Conservation (phyloP, 2,888 invertebrate genomes). For the Ischnura elegans region DNA sequence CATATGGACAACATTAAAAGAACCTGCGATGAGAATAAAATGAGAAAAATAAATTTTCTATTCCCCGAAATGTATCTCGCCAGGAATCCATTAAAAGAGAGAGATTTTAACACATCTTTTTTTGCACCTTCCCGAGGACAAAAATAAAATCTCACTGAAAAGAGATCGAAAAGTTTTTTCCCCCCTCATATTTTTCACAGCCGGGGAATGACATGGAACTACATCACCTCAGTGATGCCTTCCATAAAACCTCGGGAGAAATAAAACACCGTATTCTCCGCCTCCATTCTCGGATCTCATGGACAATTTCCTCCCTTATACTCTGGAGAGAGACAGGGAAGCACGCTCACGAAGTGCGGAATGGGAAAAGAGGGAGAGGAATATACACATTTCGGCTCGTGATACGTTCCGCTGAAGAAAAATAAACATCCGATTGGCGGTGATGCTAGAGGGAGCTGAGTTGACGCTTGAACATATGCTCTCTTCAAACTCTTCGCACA, state of each 20-base stretch:
- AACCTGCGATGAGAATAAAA: not conserved
- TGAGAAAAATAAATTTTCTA: not conserved
- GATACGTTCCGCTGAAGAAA: slow-evolving; percentile 44
- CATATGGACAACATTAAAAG: not conserved
- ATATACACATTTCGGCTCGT: not conserved
- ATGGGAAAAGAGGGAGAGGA: slow-evolving; percentile 3
- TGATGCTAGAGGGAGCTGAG: slow-evolving; percentile 35
- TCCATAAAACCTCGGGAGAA: slow-evolving; percentile 58
- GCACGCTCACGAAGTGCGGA: not conserved
- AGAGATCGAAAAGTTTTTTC: slow-evolving; percentile 40
- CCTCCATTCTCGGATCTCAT: slow-evolving; percentile 42
- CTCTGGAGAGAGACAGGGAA: not conserved
- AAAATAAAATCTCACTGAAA: slow-evolving; percentile 19
- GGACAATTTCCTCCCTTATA: slow-evolving; percentile 55
- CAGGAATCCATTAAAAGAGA: not conserved
- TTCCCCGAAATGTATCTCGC: not conserved
- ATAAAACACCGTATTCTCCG: slow-evolving; percentile 32
- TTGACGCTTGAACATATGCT: not conserved
- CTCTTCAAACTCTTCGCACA: not conserved
- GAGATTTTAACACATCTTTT: not conserved
- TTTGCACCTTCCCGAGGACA: not conserved
- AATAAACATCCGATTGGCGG: slow-evolving; percentile 46
- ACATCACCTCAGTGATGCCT: slow-evolving; percentile 18
- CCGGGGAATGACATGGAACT: slow-evolving; percentile 49
- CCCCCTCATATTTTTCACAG: not conserved